Evolutionary conservation across 2,797 vertebrate genomes (phyloP), one percentile per base, ranked within the genome.

Genomic region (Syncerus caffer): DNA sequence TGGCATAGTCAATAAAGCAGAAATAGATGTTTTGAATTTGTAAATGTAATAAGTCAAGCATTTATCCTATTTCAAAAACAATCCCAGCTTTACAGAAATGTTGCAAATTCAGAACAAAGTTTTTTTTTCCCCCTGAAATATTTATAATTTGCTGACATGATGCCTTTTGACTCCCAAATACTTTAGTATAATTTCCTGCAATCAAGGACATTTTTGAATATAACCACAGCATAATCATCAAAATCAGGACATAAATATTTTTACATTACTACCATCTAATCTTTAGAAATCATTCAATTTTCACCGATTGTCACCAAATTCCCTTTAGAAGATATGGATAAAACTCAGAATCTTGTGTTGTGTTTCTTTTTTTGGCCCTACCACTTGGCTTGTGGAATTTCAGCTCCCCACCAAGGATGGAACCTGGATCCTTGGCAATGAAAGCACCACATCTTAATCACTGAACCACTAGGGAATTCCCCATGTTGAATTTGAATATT

Each of bases 1-100:
- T 71, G 23, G 34, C 10, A 19, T 3, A 38, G 34, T 12, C 10
- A 71, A 34, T 71, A 34, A 71, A 71, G 34, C 67, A 71, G 67
- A 38, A 71, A 9, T 71, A 71, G 34, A 71, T 71, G 4, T 50
- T 76, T 92, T 96, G 29, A 83, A 62, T 64, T 91, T 86, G 51
- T 80, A 82, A 86, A 58, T 85, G 14, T 64, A 80, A 87, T 62
- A 92, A 42, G 45, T 79, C 15, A 71, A 67, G 85, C 76, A 89
- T 64, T 97, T 93, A 86, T 62, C 93, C 92, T 76, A 90, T 78
- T 47, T 83, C 19, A 84, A 91, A 83, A 96, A 87, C 4, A 80
- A 82, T 50, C 31, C 89, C 64, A 82, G 53, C 57, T 15, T 89
- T 71, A 38, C 21, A 95, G n/a, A 83, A 89, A 95, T 84, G 13